These are phyloP conservation scores for Alosa sapidissima DNA, from an alignment of 2,797 vertebrate genomes.

Conservation along the genomic window DNA sequence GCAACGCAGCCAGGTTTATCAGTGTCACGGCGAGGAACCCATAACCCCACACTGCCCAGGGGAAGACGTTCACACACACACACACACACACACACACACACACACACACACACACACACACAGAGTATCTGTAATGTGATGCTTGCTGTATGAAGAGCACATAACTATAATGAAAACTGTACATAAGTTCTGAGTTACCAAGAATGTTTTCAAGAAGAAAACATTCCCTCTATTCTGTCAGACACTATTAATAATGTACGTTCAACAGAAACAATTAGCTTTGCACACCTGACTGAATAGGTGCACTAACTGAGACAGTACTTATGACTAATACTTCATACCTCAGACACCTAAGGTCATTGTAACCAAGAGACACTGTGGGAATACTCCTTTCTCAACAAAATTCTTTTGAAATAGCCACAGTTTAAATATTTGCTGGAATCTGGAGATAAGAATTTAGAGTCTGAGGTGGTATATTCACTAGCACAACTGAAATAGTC, in stretches of 20 bases:
- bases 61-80: neutral
- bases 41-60: slow-evolving; percentile 87
- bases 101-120: neutral
- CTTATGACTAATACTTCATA: neutral
- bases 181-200: too few relatives aligned
- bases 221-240: too few relatives aligned
- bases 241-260: too few relatives aligned
- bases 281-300: neutral
- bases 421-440: neutral
- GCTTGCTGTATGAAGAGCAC: too few relatives aligned
- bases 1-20: slow-evolving; percentile 90
- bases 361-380: neutral
- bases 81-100: neutral
- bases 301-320: neutral
- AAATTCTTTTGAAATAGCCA: neutral
- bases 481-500: neutral
- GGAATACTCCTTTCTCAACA: neutral
- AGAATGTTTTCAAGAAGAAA: too few relatives aligned
- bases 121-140: too few relatives aligned
- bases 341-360: neutral
- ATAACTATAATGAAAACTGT: too few relatives aligned
- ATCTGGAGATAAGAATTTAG: neutral
- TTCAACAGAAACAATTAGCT: neutral
- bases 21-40: slow-evolving; percentile 90
- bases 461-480: neutral